Evolutionary conservation across 2,888 invertebrate species (phyloP).

Genomic region (Tortrix viridana): DNA sequence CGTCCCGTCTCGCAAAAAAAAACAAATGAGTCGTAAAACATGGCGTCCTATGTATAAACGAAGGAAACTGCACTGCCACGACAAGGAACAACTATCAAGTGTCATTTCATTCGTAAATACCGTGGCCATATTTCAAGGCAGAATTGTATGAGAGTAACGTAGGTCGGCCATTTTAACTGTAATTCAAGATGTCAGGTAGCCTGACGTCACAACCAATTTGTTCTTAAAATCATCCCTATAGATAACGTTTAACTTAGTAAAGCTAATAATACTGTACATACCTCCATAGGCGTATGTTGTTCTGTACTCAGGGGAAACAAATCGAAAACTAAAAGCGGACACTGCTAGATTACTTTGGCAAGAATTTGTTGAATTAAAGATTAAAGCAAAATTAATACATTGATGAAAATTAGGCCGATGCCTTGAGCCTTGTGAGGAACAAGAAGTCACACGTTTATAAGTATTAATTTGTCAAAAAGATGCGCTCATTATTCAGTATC

Average conservation of each 20-base stretch:
- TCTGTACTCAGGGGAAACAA: conserved; percentile 28
- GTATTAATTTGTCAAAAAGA: neutral
- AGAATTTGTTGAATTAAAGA: conserved; percentile 49
- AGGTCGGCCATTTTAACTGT: neutral
- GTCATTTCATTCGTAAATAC: too few relatives aligned
- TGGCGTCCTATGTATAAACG: too few relatives aligned
- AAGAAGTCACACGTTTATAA: neutral
- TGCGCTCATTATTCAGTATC: neutral
- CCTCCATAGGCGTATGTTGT: conserved; percentile 62
- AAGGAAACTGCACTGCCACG: too few relatives aligned
- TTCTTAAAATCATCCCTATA: conserved; percentile 6
- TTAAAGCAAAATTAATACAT: conserved; percentile 1
- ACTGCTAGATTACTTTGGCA: conserved; percentile 68
- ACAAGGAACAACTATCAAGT: too few relatives aligned
- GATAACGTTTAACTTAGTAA: conserved; percentile 68
- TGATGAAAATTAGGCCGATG: neutral
- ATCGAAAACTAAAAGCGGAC: conserved; percentile 25
- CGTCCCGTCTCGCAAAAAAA: too few relatives aligned
- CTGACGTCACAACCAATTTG: conserved; percentile 22
- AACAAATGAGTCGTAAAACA: too few relatives aligned
- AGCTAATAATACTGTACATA: conserved; percentile 84
- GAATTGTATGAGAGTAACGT: too few relatives aligned
- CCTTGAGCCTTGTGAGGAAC: neutral
- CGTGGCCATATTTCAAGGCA: too few relatives aligned
- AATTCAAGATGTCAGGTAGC: neutral